Evolutionary conservation across 2,888 invertebrate genomes (phyloP).

Genomic region (Xiphydria camelus): DNA sequence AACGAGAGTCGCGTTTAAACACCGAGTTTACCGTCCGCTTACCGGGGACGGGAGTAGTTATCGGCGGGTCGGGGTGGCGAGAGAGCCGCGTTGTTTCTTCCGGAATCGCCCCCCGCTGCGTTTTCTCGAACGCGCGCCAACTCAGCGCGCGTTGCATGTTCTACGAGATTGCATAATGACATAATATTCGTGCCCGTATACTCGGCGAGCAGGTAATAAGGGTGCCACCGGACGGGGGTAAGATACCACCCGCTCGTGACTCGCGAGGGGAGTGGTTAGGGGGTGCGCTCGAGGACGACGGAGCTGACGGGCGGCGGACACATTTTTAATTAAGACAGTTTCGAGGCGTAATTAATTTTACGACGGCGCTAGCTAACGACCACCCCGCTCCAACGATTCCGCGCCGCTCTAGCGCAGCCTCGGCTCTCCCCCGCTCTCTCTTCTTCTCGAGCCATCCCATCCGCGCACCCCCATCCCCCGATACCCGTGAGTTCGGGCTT

Average conservation of each 20-base stretch:
- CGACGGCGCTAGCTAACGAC: slow-evolving; percentile 44
- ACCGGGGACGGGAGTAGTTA: too few relatives aligned
- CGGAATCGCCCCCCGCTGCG: too few relatives aligned
- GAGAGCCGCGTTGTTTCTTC: too few relatives aligned
- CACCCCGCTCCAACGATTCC: slow-evolving; percentile 15
- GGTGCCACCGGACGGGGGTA: not conserved
- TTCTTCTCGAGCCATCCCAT: not conserved
- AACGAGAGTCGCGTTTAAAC: too few relatives aligned
- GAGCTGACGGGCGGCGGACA: slow-evolving; percentile 44
- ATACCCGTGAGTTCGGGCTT: not conserved
- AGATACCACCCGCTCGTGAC: not conserved
- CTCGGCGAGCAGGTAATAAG: not conserved
- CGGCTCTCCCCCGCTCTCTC: not conserved
- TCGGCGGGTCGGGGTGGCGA: too few relatives aligned
- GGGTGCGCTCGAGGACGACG: slow-evolving; percentile 8
- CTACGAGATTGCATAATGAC: slow-evolving; percentile 55
- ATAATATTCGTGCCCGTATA: slow-evolving; percentile 55
- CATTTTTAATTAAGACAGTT: slow-evolving; percentile 57
- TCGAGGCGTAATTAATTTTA: slow-evolving; percentile 56
- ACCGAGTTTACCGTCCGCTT: too few relatives aligned
- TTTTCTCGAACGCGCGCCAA: too few relatives aligned
- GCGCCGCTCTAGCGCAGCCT: not conserved
- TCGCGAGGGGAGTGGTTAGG: too few relatives aligned
- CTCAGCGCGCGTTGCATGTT: slow-evolving; percentile 49
- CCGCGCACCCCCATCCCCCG: not conserved